phyloP scores from a whole-genome alignment of 2,797 vertebrate genomes.

The Yasuhikotakia modesta region DNA sequence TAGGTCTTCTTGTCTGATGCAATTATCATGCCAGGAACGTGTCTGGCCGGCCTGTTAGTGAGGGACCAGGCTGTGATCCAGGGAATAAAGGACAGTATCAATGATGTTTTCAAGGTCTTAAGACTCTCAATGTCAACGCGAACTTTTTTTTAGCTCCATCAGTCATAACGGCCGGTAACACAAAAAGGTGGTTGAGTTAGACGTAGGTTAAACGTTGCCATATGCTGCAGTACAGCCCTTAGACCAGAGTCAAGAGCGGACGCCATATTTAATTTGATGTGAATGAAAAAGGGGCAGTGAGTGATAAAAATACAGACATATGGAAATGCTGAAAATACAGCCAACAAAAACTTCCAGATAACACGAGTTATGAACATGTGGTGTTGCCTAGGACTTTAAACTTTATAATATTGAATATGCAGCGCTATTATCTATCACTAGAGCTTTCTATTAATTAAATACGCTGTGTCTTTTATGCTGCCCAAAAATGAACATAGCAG shows the following conservation, averaged over 20 bases:
- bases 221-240: constrained; percentile 23
- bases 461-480: not conserved
- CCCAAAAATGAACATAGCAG: not conserved
- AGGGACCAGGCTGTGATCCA: not conserved
- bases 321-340: not conserved
- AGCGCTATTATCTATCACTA: constrained; percentile 10
- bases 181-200: constrained; percentile 25
- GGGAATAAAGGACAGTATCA: constrained; percentile 16
- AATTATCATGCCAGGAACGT: constrained; percentile 53
- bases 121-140: constrained; percentile 26
- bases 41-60: constrained; percentile 13
- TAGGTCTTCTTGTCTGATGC: constrained; percentile 66
- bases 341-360: not conserved
- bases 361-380: not conserved
- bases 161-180: constrained; percentile 17
- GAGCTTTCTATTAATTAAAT: not conserved
- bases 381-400: not conserved
- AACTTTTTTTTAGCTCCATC: constrained; percentile 25
- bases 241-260: constrained; percentile 7
- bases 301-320: not conserved
- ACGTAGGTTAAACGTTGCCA: constrained; percentile 32
- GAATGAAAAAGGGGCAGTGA: constrained; percentile 1
- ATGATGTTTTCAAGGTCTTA: constrained; percentile 34
- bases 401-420: not conserved
- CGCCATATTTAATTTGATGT: constrained; percentile 24